Base-by-base conservation (phyloP, 2,113 vertebrate species). In the Apeltes quadracus region DNA sequence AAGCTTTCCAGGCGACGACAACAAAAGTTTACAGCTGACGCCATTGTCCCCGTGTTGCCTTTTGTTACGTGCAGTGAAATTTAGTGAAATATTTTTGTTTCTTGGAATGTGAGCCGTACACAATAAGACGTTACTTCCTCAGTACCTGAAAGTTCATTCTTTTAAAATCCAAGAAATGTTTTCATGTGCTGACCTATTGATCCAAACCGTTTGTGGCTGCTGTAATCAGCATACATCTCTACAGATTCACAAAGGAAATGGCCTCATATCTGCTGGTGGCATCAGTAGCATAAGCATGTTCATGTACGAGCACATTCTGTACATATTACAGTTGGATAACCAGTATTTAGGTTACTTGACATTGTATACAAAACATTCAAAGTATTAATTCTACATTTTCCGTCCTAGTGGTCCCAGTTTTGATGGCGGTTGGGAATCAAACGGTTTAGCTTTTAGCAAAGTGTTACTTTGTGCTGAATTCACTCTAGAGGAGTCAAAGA, bases 351-450 rank as follows among this genome's bases (percentile, higher is more conserved):
- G 73, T 76, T 69, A 61, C 75, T 78, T 71, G 61, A 53, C 66
- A 22, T 58, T 48, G 7, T 53, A 25, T 41, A n/a, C 23, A 55
- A 54, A 57, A 62, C 27, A 61, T 48, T 67, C 63, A 73, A 69
- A 58, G 67, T 34, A 50, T 50, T 75, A 38, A 69, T 68, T 82
- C 41, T 55, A 8, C 27, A 29, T 59, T 72, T 67, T 34, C 67
- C 36, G 62, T 29, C 38, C 67, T 39, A 7, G 67, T 79, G 84
- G 82, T 85, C 71, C 75, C 77, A 43, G 34, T 38, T 81, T 55
- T 83, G 81, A 85, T 86, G 58, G 77, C 61, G 61, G 72, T 39
- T 64, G 39, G 51, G 8, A n/a, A n/a, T n/a, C n/a, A n/a, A n/a
- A n/a, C n/a, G n/a, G n/a, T n/a, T n/a, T n/a, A n/a, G n/a, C n/a